Base-by-base conservation (phyloP, 2,888 invertebrate species). In the Coleophora deauratella region DNA sequence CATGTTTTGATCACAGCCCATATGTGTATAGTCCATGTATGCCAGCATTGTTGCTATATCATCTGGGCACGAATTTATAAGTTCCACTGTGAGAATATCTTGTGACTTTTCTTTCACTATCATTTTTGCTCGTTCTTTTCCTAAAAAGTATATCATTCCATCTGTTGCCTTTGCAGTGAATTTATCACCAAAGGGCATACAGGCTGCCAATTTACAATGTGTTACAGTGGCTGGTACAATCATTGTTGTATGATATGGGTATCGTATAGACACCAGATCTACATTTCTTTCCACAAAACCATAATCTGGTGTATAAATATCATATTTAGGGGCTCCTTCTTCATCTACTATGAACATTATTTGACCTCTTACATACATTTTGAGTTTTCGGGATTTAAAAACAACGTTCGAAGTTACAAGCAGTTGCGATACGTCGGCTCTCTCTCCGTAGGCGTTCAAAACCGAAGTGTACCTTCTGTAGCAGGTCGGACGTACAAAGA, bases 41-140 rank as follows among this genome's bases (percentile, higher is more conserved):
- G 59, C 58, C 7, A 66, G 33, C 52, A 61, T 44, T 8, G 59
- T 61, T 2, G 59, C 52, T 15, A 66, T 58, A 36, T 63, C 62
- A 37, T 62, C 54, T 6, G 62, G 57, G 6, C 57, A 52, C 1
- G 57, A 45, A 40, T 62, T 62, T 14, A 47, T 32, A 13, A 63
- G 38, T 30, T 55, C 50, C 1, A 65, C 62, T 4, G 54, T 33
- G 9, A 57, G 41, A 12, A 47, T 43, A 10, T 53, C 49, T 3
- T 38, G 15, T 0, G 32, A 47, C 31, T 49, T 54, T 3, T 44
- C 54, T 44, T 44, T 46, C 3, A 63, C 41, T 14, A 49, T 33
- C 42, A 66, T 50, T 35, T 49, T 54, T 8, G 56, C 50, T 40
- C 42, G 37, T 38, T 60, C 62, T 12, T 46, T 45, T 2, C 52